These are phyloP conservation scores for Oenanthe melanoleuca DNA, from an alignment of 2,113 vertebrate genomes.

Conservation along the genomic window DNA sequence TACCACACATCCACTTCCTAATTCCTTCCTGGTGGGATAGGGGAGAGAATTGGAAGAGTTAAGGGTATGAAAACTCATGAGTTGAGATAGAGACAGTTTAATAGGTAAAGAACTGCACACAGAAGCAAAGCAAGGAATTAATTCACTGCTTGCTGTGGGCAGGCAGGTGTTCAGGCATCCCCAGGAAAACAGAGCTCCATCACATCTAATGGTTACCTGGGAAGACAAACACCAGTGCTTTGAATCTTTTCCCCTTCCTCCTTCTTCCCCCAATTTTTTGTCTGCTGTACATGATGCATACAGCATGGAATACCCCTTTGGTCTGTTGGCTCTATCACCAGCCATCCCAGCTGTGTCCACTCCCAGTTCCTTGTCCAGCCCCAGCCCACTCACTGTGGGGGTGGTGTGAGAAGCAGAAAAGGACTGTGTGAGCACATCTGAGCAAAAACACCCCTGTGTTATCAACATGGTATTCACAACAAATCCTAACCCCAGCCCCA, in stretches of 20 bases:
- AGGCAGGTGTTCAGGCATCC: not conserved
- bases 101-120: not conserved
- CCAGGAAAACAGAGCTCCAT: not conserved
- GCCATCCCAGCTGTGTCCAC: not conserved
- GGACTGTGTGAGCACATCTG: not conserved
- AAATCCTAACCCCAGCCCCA: not conserved
- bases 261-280: not conserved
- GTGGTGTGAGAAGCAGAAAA: not conserved
- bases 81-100: not conserved
- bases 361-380: not conserved
- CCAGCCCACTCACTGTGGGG: not conserved
- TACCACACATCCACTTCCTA: not conserved
- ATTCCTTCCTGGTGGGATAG: accelerated
- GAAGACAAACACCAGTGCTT: not conserved
- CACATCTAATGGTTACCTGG: not conserved
- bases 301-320: not conserved
- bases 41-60: not conserved
- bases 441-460: not conserved
- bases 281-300: not conserved
- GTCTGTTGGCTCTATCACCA: not conserved
- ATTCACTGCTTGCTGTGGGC: not conserved
- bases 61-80: not conserved
- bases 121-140: not conserved
- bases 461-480: not conserved
- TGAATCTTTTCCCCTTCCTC: not conserved